A percentile compares a stretch with the other conserved stretches of the same genome.
Evolutionary conservation across 2,888 invertebrate species (phyloP).

Genomic region (Erpobdella octoculata): DNA sequence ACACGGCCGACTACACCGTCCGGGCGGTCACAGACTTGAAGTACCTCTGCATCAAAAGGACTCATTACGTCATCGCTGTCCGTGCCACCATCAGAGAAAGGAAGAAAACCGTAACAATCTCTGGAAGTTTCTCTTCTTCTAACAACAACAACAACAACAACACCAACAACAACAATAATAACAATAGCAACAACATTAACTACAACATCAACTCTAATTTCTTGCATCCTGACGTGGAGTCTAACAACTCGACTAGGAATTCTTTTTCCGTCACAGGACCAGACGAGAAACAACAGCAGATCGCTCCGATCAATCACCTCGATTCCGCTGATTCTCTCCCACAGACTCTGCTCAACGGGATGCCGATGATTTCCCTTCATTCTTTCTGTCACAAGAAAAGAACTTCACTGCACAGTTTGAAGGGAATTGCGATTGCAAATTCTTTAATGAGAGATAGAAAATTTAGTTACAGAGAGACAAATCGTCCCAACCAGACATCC

Average conservation of each 20-base stretch:
- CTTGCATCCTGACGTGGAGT: neutral
- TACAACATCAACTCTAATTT: neutral
- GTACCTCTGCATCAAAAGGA: conserved; percentile 74
- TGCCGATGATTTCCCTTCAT: neutral
- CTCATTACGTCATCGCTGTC: conserved; percentile 79
- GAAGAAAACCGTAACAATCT: neutral
- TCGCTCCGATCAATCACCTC: conserved; percentile 22
- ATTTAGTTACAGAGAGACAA: too few relatives aligned
- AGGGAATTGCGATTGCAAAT: neutral
- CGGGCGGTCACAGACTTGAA: conserved; percentile 69
- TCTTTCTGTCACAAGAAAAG: conserved; percentile 3
- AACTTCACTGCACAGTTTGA: conserved; percentile 7
- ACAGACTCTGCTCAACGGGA: neutral
- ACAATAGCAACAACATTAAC: neutral
- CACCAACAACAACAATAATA: neutral
- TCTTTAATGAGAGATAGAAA: conserved; percentile 6
- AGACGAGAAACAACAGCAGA: neutral
- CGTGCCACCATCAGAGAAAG: conserved; percentile 61
- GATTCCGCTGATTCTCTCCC: neutral
- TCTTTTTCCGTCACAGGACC: neutral
- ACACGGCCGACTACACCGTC: conserved; percentile 85
- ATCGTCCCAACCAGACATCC: too few relatives aligned
- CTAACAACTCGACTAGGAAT: neutral
- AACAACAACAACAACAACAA: neutral
- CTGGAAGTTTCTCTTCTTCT: neutral